These are phyloP conservation scores for Choristoneura rosaceana DNA, from an alignment of 2,888 invertebrate species.

Conservation along the genomic window DNA sequence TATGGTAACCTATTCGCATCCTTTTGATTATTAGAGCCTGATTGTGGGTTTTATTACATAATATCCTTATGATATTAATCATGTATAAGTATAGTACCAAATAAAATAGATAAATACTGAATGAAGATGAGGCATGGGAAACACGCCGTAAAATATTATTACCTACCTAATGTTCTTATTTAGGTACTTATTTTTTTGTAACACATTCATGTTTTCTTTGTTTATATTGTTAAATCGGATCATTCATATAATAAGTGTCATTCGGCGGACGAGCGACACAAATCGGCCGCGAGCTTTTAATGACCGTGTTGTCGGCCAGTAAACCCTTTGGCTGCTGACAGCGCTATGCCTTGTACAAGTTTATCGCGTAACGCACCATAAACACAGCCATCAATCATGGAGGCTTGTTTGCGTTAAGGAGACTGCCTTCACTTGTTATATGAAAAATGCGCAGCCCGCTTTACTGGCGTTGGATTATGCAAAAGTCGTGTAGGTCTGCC, in stretches of 20 bases:
- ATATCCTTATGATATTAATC: no score
- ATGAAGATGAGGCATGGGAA: no score
- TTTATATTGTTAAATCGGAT: no score
- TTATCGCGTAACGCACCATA: constrained; percentile 39
- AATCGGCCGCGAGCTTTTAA: neutral
- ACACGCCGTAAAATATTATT: no score
- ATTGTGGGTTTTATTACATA: no score
- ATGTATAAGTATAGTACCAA: no score
- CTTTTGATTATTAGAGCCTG: no score
- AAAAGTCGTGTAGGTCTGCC: constrained; percentile 38
- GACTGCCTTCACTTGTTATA: constrained; percentile 36
- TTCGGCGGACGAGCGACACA: neutral
- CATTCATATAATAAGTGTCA: neutral
- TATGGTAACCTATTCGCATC: no score
- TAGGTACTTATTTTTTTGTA: no score
- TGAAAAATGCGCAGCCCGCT: constrained; percentile 34
- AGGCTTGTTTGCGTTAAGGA: constrained; percentile 35
- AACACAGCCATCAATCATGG: constrained; percentile 41
- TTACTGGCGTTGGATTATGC: constrained; percentile 38
- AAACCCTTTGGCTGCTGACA: constrained; percentile 1
- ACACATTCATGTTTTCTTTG: no score
- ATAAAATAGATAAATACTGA: no score
- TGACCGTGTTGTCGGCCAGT: constrained; percentile 7
- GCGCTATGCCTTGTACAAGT: constrained; percentile 29
- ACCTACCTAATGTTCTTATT: no score